phyloP scores from a whole-genome alignment of 2,888 invertebrate species.

The Ochropleura leucogaster region DNA sequence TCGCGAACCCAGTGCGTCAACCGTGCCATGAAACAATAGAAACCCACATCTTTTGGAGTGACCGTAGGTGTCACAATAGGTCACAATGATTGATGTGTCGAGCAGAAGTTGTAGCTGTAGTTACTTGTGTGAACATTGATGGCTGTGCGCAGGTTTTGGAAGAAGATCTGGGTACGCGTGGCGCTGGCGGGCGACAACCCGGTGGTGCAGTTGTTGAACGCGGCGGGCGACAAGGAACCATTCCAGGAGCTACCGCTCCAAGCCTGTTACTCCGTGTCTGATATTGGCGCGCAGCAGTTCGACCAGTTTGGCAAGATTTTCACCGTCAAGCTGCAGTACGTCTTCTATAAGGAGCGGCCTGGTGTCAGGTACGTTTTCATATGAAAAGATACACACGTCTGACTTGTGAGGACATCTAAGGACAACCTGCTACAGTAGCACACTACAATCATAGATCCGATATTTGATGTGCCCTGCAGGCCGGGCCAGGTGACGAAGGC shows the following conservation, averaged over 20 bases:
- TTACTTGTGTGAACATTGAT: background rate
- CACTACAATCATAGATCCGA: background rate
- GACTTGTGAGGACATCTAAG: background rate
- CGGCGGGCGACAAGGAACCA: conserved; percentile 96
- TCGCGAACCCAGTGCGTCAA: no score
- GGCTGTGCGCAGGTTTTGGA: conserved; percentile 95
- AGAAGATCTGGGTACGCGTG: conserved; percentile 97
- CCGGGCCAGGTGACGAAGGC: conserved; percentile 98
- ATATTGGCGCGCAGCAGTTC: conserved; percentile 98
- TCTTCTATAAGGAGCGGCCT: conserved; percentile 99
- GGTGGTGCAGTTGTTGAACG: conserved; percentile 96
- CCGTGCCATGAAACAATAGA: background rate
- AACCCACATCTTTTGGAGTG: background rate
- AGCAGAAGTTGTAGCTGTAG: background rate
- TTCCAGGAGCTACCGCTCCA: conserved; percentile 98
- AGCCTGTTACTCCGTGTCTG: conserved; percentile 98
- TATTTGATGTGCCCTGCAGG: conserved; percentile 78
- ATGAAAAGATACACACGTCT: background rate
- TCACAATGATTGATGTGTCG: background rate
- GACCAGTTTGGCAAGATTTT: conserved; percentile 99
- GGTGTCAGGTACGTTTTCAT: conserved; percentile 92
- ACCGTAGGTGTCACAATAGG: background rate
- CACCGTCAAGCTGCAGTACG: conserved; percentile 98
- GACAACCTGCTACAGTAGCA: background rate
- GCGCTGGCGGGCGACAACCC: conserved; percentile 95